These are phyloP conservation scores for Scarus forsteni DNA, from an alignment of 2,797 vertebrate genomes.

Conservation along the genomic window DNA sequence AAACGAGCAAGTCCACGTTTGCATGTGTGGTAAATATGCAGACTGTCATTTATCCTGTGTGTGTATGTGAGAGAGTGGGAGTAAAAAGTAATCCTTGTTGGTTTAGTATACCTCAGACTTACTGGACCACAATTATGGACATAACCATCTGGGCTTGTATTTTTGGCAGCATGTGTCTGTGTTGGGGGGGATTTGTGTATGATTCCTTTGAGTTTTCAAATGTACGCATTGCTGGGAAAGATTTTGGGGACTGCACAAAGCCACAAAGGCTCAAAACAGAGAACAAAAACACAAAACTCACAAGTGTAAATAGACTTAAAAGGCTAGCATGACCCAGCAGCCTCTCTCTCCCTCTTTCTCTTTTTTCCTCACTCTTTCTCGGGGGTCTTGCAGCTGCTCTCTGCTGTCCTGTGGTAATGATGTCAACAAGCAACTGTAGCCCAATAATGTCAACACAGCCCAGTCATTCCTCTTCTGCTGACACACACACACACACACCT, in stretches of 20 bases:
- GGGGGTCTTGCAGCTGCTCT: constrained; percentile 70
- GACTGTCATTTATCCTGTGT: constrained; percentile 14
- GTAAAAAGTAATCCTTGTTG: constrained; percentile 31
- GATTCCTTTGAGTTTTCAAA: constrained; percentile 23
- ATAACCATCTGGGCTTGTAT: constrained; percentile 33
- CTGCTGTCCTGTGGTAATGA: constrained; percentile 67
- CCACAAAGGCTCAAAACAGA: constrained; percentile 1
- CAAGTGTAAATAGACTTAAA: constrained; percentile 26
- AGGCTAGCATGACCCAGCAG: constrained; percentile 57
- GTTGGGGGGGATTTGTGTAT: constrained; percentile 7
- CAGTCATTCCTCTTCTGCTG: constrained; percentile 8
- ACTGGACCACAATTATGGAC: constrained; percentile 49
- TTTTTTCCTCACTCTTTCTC: constrained; percentile 3
- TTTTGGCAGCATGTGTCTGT: constrained; percentile 48
- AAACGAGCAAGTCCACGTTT: constrained; percentile 21
- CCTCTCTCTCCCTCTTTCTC: not conserved
- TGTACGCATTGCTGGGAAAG: constrained; percentile 36
- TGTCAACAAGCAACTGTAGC: constrained; percentile 78
- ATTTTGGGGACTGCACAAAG: constrained; percentile 9
- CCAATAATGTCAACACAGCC: constrained; percentile 51
- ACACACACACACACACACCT: constrained; percentile 21
- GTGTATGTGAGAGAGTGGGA: constrained; percentile 15
- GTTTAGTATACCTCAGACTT: constrained; percentile 42
- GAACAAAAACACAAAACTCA: constrained; percentile 3
- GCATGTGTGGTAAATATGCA: constrained; percentile 23